These are phyloP conservation scores for Apodemus agrarius DNA, from an alignment of 2,797 vertebrate species.

Conservation along the genomic window DNA sequence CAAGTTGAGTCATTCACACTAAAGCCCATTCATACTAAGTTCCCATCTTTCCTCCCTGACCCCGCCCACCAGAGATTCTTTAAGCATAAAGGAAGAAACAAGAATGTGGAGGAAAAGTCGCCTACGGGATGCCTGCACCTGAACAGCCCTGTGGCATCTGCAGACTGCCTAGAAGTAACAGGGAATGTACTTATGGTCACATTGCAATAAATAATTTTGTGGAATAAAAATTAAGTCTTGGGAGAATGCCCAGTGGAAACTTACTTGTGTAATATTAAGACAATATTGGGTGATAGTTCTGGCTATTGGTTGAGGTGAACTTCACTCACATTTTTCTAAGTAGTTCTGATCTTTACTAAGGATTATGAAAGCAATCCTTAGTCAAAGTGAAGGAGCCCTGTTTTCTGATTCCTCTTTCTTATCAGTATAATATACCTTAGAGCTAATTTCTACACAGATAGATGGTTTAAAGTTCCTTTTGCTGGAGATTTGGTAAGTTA, in stretches of 20 bases:
- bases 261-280: constrained; percentile 22
- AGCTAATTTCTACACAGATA: constrained; percentile 32
- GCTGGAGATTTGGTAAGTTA: constrained; percentile 16
- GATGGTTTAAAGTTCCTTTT: neutral
- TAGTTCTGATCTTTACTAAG: constrained; percentile 50
- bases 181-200: neutral
- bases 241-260: neutral
- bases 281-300: neutral
- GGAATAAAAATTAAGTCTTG: constrained; percentile 17
- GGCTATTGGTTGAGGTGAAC: neutral
- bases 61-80: neutral
- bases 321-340: constrained; percentile 49
- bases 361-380: constrained; percentile 30
- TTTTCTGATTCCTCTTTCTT: constrained; percentile 17
- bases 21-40: neutral
- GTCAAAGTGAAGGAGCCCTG: neutral
- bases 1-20: neutral
- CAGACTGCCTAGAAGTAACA: neutral
- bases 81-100: neutral
- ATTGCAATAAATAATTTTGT: neutral
- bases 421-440: constrained; percentile 43
- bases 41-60: no score
- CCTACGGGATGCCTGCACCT: neutral
- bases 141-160: neutral
- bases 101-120: neutral